Evolutionary conservation across 2,888 invertebrate genomes (phyloP), one percentile per base, ranked within the genome.

Genomic region (Atrina japonica): DNA sequence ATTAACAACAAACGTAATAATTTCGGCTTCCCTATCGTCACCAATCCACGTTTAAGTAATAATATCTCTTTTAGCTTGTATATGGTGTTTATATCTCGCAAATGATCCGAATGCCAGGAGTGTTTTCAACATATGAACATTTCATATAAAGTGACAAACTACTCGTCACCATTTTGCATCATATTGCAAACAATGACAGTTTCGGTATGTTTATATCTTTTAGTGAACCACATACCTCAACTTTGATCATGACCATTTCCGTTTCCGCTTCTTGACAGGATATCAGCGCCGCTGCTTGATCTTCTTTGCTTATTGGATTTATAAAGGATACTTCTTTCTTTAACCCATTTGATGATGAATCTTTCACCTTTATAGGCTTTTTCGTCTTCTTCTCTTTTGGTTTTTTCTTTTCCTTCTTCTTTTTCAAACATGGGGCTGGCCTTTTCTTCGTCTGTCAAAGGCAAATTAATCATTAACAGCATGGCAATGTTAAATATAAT

Each of bases 251-350:
- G 30, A 83, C 77, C 68, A 81, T 64, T 55, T 86, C 86, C 6
- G 78, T 71, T 40, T 82, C 84, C 18, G 78, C 77, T 7, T 73
- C 76, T 18, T 71, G 73, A 21, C 80, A 72, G 29, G 70, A 80
- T 70, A 87, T 85, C n/a, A 87, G 75, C 5, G 86, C 83, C 35
- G 35, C 11, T 5, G 35, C 35, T 63, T 83, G 82, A 21, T 83
- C 83, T 64, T 87, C 86, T 60, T 81, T 86, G 50, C 75, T 75
- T 29, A 77, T 41, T 25, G 85, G 84, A 61, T 84, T 86, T 11
- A 77, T 75, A 68, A 87, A 83, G 27, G 83, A 77, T 27, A 83
- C 82, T 55, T 82, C 80, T 47, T 81, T 81, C 65, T 77, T 78
- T 18, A 74, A 30, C 21, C 77, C 80, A 41, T 75, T 77, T 5